Conservation (phyloP, 2,113 vertebrate genomes). For the Alligator sinensis region DNA sequence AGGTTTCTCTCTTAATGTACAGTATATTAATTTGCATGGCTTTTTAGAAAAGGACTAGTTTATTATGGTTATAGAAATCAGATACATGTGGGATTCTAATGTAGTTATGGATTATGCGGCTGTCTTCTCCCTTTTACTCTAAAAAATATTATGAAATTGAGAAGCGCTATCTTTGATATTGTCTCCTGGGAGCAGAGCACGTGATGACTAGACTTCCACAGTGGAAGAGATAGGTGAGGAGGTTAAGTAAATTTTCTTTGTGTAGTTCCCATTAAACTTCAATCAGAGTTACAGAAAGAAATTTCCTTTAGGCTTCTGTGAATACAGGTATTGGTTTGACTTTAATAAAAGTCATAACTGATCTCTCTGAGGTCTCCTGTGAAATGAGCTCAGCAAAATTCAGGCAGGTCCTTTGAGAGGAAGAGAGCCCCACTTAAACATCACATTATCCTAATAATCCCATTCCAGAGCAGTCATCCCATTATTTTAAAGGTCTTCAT, state of each 20-base stretch:
- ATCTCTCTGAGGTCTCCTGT: slow-evolving; percentile 78
- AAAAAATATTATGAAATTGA: slow-evolving; percentile 73
- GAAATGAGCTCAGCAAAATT: slow-evolving; percentile 80
- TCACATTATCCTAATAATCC: slow-evolving; percentile 77
- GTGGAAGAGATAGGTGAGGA: slow-evolving; percentile 77
- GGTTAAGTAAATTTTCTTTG: slow-evolving; percentile 82
- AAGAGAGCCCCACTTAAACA: slow-evolving; percentile 76
- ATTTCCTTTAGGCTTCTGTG: slow-evolving; percentile 77
- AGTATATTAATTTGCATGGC: background rate
- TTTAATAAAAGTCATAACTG: slow-evolving; percentile 82
- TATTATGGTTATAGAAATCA: slow-evolving; percentile 47
- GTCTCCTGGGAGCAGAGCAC: slow-evolving; percentile 72
- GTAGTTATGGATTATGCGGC: slow-evolving; percentile 36
- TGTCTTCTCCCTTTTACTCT: slow-evolving; percentile 55
- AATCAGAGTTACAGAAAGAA: slow-evolving; percentile 81
- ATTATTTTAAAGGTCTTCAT: slow-evolving; percentile 81
- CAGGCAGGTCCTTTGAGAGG: slow-evolving; percentile 75
- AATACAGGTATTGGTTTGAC: slow-evolving; percentile 80
- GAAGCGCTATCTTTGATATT: slow-evolving; percentile 74
- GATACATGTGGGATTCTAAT: slow-evolving; percentile 21
- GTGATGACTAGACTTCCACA: slow-evolving; percentile 72
- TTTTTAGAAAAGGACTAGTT: background rate
- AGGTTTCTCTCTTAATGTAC: background rate
- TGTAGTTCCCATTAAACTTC: slow-evolving; percentile 82
- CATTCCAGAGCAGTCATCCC: slow-evolving; percentile 66